Base-by-base conservation (phyloP, 1,140 invertebrate genomes). In the Hylaeus anthracinus region DNA sequence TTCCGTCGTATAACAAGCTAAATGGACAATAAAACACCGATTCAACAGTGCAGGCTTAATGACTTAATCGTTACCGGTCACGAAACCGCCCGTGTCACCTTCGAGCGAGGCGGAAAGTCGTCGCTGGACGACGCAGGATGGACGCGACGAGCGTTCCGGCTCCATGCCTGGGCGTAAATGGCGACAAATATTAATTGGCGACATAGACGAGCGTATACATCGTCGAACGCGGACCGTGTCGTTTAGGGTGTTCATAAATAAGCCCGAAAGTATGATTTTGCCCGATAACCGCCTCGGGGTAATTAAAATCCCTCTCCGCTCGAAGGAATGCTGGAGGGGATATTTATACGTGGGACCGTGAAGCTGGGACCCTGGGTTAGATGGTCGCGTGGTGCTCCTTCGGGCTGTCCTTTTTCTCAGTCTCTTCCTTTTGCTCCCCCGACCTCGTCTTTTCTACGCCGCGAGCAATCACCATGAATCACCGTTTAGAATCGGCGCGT, bases 111-210 rank as follows among this genome's bases (percentile, higher is more conserved):
- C 10, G 39, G 37, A 63, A 63, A 26, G 41, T 63, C 58, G 5
- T n/a, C 26, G 9, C 58, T 63, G 6, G 43, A 65, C 14, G 63
- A 15, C 15, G 64, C 43, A 10, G 51, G 64, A 26, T 48, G n/a
- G 39, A 53, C 5, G 12, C 37, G 39, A 8, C 1, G 3, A 37
- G 37, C 51, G 67, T 70, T 14, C 67, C 67, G 41, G 26, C 37
- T 15, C 2, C 5, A 51, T n/a, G 45, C 15, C 8, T 64, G 73
- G 76, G 63, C 79, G 74, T 90, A 90, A 69, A 91, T 90, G 90
- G 90, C 88, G 90, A 92, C 91, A 91, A 93, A 91, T 92, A 93
- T 92, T 92, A 93, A 92, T 92, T 92, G 91, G 89, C 80, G 83
- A 70, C 64, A 70, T 80, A 63, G 74, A 73, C 67, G 48, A 45